These are phyloP conservation scores for Benthosema pterotum DNA, from an alignment of 2,797 vertebrate genomes.

Conservation along the genomic window DNA sequence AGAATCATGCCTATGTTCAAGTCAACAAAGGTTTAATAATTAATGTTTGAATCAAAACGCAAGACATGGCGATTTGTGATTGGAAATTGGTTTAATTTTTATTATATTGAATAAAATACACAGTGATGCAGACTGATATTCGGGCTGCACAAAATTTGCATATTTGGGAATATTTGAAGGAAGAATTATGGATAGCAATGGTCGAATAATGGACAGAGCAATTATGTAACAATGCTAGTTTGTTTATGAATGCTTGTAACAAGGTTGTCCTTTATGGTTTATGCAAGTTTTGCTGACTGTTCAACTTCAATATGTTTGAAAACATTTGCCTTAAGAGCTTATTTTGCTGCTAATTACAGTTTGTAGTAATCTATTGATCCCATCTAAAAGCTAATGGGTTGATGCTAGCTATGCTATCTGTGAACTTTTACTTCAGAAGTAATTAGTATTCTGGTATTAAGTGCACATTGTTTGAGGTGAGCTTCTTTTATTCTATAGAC, in stretches of 20 bases:
- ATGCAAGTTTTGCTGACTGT: constrained; percentile 44
- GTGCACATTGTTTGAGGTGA: constrained; percentile 4
- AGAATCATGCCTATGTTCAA: no score
- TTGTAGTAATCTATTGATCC: constrained; percentile 25
- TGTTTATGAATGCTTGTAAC: background rate
- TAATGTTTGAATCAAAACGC: no score
- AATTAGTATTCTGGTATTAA: background rate
- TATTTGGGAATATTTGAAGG: no score
- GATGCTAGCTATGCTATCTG: constrained; percentile 12
- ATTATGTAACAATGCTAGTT: no score
- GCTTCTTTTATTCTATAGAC: constrained; percentile 46
- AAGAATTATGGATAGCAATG: no score
- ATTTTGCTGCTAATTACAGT: constrained; percentile 67
- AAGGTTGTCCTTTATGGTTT: constrained; percentile 23
- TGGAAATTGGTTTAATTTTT: no score
- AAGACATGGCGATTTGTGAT: no score
- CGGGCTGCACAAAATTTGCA: no score
- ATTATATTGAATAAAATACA: no score
- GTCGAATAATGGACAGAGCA: no score
- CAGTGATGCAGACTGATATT: no score
- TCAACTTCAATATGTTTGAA: constrained; percentile 39
- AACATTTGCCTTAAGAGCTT: constrained; percentile 67
- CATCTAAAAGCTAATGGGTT: background rate
- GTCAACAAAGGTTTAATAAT: no score
- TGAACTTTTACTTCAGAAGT: background rate